Evolutionary conservation across 2,888 invertebrate genomes (phyloP).

Genomic region (Caenorhabditis panamensis): DNA sequence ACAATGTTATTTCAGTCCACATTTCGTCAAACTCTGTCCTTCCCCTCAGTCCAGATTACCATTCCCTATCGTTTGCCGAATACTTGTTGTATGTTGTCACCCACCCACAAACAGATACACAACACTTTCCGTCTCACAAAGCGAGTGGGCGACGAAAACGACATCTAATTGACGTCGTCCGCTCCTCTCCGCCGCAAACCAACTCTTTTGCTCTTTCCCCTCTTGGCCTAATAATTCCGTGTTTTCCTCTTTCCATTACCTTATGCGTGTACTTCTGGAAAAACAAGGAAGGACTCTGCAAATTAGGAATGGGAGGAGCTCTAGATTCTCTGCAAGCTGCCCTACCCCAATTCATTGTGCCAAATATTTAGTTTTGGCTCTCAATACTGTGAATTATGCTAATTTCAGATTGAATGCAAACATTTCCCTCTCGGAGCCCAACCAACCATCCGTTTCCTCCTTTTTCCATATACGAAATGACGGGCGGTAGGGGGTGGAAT

Average conservation of each 20-base stretch:
- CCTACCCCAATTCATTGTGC: no score
- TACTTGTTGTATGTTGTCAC: constrained; percentile 8
- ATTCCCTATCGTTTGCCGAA: constrained; percentile 17
- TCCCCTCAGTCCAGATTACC: not conserved
- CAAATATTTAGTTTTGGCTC: no score
- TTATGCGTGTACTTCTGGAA: constrained; percentile 1
- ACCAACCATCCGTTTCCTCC: not conserved
- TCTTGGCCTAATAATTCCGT: not conserved
- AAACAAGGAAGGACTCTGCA: no score
- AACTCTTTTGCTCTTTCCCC: not conserved
- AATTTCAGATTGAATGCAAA: constrained; percentile 46
- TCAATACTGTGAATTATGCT: no score
- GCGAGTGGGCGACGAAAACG: constrained; percentile 42
- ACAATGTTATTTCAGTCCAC: not conserved
- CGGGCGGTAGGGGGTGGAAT: constrained; percentile 19
- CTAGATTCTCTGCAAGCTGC: no score
- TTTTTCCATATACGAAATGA: constrained; percentile 20
- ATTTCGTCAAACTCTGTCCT: not conserved
- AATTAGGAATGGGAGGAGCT: no score
- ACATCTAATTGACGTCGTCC: constrained; percentile 57
- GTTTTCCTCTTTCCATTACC: not conserved
- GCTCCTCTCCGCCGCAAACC: not conserved
- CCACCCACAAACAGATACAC: constrained; percentile 49
- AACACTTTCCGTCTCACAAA: constrained; percentile 24
- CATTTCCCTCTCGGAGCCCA: not conserved